Evolutionary conservation across 2,797 vertebrate genomes (phyloP), one percentile per base, ranked within the genome.

Genomic region (Clarias platycephalus): DNA sequence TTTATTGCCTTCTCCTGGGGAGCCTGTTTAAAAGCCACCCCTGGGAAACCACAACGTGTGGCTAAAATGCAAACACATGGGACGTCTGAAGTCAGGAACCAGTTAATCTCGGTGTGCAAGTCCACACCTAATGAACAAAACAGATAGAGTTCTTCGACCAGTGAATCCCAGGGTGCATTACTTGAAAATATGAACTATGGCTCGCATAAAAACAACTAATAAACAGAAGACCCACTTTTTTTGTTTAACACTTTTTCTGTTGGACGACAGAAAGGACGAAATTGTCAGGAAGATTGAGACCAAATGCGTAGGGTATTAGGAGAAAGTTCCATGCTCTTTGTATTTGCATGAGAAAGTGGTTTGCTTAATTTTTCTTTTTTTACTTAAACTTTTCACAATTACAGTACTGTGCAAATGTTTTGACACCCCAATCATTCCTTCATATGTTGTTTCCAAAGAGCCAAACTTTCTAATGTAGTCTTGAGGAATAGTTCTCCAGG

Each of bases 1-100:
- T 95, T 95, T 95, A 95, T 93, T 92, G 93, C 93, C 88, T 89
- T 91, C 92, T 93, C 91, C 89, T 91, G 93, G 93, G 93, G 92
- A 94, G 91, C 90, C 88, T 83, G 92, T 91, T 92, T 93, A 91
- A 94, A 93, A 93, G 92, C 92, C 91, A 91, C 91, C 93, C 91
- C 93, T 67, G 82, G 94, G 93, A 94, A 94, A 90, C 88, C 87
- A 87, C 91, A 94, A 93, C 91, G 93, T 95, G 94, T 92, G 93
- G 93, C 92, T 94, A 94, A 95, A 96, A 94, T 86, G 89, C 93
- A 94, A 96, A 95, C 95, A 95, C 92, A 94, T 95, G 95, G 91
- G 92, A 90, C 86, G 89, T 91, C 92, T 93, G 92, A 94, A 93
- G 10, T 87, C 94, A 93, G 93, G 91, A 94, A 94, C 92, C 91